A percentile compares a stretch with the other conserved stretches of the same genome.
phyloP scores from a whole-genome alignment of 2,888 invertebrate genomes.

The Apotomis betuletana region DNA sequence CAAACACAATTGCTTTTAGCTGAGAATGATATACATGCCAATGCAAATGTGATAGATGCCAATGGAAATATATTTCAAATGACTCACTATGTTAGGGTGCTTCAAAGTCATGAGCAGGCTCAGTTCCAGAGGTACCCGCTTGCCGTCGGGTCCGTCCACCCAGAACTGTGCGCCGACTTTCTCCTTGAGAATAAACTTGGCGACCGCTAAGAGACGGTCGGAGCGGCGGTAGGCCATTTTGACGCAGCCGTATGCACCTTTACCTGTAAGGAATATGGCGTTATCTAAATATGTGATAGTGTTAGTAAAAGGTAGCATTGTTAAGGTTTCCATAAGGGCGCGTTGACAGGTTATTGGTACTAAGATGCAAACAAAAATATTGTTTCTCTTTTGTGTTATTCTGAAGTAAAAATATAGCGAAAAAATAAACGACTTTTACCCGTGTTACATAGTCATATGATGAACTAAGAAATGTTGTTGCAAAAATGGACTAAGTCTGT shows the following conservation, averaged over 20 bases:
- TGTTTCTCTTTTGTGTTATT: too few relatives aligned
- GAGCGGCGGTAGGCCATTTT: slow-evolving; percentile 86
- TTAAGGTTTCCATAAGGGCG: too few relatives aligned
- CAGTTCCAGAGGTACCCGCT: slow-evolving; percentile 86
- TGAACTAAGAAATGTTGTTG: too few relatives aligned
- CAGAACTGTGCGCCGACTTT: slow-evolving; percentile 87
- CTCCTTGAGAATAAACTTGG: slow-evolving; percentile 88
- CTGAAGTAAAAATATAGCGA: too few relatives aligned
- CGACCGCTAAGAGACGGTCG: slow-evolving; percentile 85
- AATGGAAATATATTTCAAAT: neutral
- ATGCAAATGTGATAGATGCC: too few relatives aligned
- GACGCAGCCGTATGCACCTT: slow-evolving; percentile 89
- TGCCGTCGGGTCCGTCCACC: slow-evolving; percentile 82
- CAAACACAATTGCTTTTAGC: slow-evolving; percentile 81
- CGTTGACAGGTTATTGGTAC: too few relatives aligned
- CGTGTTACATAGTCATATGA: too few relatives aligned
- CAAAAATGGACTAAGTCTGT: too few relatives aligned
- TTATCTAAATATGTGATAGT: neutral
- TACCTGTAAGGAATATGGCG: slow-evolving; percentile 61
- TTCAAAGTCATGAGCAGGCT: slow-evolving; percentile 85
- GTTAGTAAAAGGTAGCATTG: too few relatives aligned
- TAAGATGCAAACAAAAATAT: too few relatives aligned
- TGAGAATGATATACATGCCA: too few relatives aligned
- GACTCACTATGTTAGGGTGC: slow-evolving; percentile 87
- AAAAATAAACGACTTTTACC: too few relatives aligned